Base-by-base conservation (phyloP, 2,113 vertebrate species). In the Oryzias celebensis region DNA sequence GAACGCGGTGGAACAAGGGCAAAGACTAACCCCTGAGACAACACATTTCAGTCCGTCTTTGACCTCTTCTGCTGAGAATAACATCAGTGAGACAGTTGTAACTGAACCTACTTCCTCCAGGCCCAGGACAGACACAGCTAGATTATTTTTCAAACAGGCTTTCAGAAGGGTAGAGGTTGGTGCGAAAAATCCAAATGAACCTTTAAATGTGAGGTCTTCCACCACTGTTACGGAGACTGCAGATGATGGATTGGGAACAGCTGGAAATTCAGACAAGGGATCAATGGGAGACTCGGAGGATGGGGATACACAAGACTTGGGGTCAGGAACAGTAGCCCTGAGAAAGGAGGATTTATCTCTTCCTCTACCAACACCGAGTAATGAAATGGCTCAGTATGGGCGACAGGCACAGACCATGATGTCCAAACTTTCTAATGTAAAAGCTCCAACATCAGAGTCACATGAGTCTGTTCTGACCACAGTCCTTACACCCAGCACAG, bases 91-190 rank as follows among this genome's bases (percentile, higher is more conserved):
- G 36, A 52, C 65, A 26, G 12, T 70, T 62, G 44, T 50, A 58
- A 67, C 67, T 31, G 66, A 68, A 48, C 55, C 77, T 16, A 77
- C 75, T 45, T 59, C 55, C 23, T 69, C 80, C 52, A 79, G 81
- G 65, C 60, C 81, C n/a, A 84, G 82, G 65, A 88, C 84, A 24
- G 88, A 87, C 43, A 84, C 68, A 26, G 81, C 78, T 6, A 69
- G 71, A n/a, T 76, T 85, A 64, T 56, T 51, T 18, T 16, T 72
- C 3, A 78, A 5, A 12, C 58, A 72, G 53, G 64, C 62, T 31
- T 49, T 57, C 13, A 36, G 24, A 62, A 85, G 58, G 20, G 46
- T 23, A 26, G 54, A 67, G 15, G 13, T 23, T 22, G 23, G 62
- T 16, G 51, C 61, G 57, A 83, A 83, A 66, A 49, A 23, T 44